These are phyloP conservation scores for Spea multiplicata DNA, from an alignment of 2,113 vertebrate genomes.

Conservation along the genomic window DNA sequence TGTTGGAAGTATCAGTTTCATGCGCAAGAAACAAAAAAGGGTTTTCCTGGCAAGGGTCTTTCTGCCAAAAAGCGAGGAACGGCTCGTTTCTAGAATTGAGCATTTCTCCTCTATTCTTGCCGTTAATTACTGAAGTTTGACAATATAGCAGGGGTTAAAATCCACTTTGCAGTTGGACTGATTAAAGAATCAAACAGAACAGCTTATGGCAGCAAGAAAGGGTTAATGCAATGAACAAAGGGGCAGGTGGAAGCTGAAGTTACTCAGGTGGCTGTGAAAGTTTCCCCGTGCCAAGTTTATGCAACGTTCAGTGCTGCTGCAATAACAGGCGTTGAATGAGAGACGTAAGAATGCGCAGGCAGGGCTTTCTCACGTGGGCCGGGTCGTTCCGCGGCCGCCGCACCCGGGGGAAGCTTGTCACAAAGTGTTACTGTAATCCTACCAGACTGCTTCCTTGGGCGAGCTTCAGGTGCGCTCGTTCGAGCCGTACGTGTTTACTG, in stretches of 20 bases:
- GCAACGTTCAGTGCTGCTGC: constrained; percentile 65
- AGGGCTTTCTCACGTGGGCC: constrained; percentile 64
- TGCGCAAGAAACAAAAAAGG: too few species aligned
- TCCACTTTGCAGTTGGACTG: neutral
- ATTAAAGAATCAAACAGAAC: neutral
- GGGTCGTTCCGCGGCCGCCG: constrained; percentile 67
- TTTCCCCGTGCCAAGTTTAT: constrained; percentile 48
- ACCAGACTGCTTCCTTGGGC: constrained; percentile 70
- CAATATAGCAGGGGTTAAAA: too few species aligned
- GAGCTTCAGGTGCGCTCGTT: constrained; percentile 67
- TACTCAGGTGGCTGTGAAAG: neutral
- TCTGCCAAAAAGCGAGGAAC: too few species aligned
- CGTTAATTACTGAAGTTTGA: too few species aligned
- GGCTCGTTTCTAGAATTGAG: too few species aligned
- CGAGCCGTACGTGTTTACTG: constrained; percentile 61
- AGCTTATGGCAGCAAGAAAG: neutral
- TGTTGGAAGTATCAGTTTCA: too few species aligned
- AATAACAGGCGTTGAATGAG: constrained; percentile 74
- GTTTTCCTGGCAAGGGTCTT: too few species aligned
- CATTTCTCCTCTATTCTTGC: too few species aligned
- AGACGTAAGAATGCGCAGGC: constrained; percentile 71
- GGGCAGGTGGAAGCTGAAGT: neutral
- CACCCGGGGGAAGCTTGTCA: constrained; percentile 77
- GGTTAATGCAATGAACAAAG: neutral
- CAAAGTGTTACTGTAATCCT: constrained; percentile 84